These are phyloP conservation scores for Scaptomyza tumidula DNA, from an alignment of 2,888 invertebrate species.

Conservation along the genomic window DNA sequence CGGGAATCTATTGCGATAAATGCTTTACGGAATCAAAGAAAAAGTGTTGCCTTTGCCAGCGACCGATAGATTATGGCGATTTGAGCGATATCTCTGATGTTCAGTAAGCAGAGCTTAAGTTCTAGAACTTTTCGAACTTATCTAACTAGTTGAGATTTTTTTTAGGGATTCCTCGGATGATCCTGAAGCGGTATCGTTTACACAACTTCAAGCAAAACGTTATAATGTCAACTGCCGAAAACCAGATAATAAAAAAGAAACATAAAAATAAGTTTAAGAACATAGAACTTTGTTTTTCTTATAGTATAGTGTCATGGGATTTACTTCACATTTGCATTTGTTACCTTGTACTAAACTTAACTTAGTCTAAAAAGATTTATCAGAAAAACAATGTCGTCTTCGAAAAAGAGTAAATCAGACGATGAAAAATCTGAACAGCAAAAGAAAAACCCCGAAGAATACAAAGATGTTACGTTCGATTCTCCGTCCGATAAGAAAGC, in stretches of 20 bases:
- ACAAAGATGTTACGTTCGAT: too few relatives aligned
- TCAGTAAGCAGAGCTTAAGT: constrained; percentile 85
- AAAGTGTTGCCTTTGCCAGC: constrained; percentile 91
- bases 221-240: not conserved
- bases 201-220: not conserved
- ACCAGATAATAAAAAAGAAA: not conserved
- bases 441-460: too few relatives aligned
- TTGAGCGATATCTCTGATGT: constrained; percentile 92
- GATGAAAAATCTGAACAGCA: not conserved
- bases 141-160: constrained; percentile 82
- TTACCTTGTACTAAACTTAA: too few relatives aligned
- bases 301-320: not conserved
- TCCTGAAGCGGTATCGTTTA: constrained; percentile 43
- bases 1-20: constrained; percentile 89
- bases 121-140: not conserved
- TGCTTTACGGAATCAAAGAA: constrained; percentile 90
- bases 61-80: constrained; percentile 92
- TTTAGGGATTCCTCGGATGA: constrained; percentile 81
- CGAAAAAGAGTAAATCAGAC: not conserved
- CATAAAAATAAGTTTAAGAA: not conserved
- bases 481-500: too few relatives aligned
- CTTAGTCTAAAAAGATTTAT: too few relatives aligned
- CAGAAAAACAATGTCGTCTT: not conserved
- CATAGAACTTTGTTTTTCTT: too few relatives aligned
- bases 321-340: not conserved